These are phyloP conservation scores for Lithosia quadra DNA, from an alignment of 2,888 invertebrate species.

Conservation along the genomic window DNA sequence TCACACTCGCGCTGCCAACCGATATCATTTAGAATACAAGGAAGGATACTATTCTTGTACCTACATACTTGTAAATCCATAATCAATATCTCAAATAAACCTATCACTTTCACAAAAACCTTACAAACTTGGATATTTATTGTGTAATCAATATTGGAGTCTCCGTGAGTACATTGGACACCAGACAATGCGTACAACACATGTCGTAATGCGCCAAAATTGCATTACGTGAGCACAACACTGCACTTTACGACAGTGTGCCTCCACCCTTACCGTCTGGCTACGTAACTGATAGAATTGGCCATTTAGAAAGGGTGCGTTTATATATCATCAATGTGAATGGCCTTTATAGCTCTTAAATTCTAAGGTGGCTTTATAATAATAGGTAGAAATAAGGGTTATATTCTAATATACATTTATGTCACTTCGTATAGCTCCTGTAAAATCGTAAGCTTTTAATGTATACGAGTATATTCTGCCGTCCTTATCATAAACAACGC, in stretches of 20 bases:
- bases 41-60: not conserved
- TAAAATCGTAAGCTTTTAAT: conserved; percentile 8
- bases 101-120: conserved; percentile 1
- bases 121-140: not conserved
- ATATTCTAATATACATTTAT: conserved; percentile 64
- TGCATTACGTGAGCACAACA: conserved; percentile 35
- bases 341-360: conserved; percentile 60
- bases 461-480: not conserved
- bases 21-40: too few relatives aligned
- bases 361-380: conserved; percentile 67
- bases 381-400: conserved; percentile 64
- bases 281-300: conserved; percentile 66
- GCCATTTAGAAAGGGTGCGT: conserved; percentile 67
- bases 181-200: conserved; percentile 18
- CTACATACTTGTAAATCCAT: not conserved
- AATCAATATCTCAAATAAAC: not conserved
- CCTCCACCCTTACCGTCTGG: conserved; percentile 40
- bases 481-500: too few relatives aligned
- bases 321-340: conserved; percentile 60
- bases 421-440: conserved; percentile 48
- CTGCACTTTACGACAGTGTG: conserved; percentile 34
- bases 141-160: not conserved
- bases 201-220: conserved; percentile 27
- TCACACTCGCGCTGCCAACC: too few relatives aligned
- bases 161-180: conserved; percentile 7